Base-by-base conservation (phyloP, 1,140 invertebrate genomes). In the Eciton burchellii region DNA sequence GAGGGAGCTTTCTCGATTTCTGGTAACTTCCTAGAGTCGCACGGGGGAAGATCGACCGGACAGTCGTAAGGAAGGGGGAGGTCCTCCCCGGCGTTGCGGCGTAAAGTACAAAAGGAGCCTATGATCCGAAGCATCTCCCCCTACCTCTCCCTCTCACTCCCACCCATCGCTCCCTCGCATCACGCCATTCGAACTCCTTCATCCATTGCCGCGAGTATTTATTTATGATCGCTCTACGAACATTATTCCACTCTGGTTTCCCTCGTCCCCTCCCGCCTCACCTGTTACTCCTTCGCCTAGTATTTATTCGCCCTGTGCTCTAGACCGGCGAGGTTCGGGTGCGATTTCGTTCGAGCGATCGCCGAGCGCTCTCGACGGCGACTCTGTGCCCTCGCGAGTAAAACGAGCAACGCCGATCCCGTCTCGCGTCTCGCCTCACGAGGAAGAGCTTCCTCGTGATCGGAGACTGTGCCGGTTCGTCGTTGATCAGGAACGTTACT, bases 241-340 rank as follows among this genome's bases (percentile, higher is more conserved):
- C 21, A 12, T 68, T 45, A 54, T 11, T 77, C 26, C 43, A 3
- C 11, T 35, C 19, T 45, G 8, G 21, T 56, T 19, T 12, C n/a
- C 1, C 26, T 14, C 62, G 26, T 0, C 21, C 35, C 16, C 9
- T 49, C 16, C 16, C 9, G n/a, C 26, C 21, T 26, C 12, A n/a
- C 9, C 21, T 12, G 21, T 66, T 4, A n/a, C 19, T 71, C 49
- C 3, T 54, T 4, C 52, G 52, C 52, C n/a, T 19, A 6, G 24
- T 87, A 85, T 77, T 83, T 87, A 87, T 86, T 82, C 66, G 26
- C 71, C 57, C 21, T 66, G n/a, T 84, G 74, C 43, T 86, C 21
- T 74, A 72, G 45, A 43, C 56, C 35, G 74, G 26, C 74, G 35
- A 1, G 74, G 43, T 65, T 65, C n/a, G n/a, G n/a, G n/a, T n/a